These are phyloP conservation scores for Suricata suricatta DNA, from an alignment of 2,113 vertebrate species.

Conservation along the genomic window DNA sequence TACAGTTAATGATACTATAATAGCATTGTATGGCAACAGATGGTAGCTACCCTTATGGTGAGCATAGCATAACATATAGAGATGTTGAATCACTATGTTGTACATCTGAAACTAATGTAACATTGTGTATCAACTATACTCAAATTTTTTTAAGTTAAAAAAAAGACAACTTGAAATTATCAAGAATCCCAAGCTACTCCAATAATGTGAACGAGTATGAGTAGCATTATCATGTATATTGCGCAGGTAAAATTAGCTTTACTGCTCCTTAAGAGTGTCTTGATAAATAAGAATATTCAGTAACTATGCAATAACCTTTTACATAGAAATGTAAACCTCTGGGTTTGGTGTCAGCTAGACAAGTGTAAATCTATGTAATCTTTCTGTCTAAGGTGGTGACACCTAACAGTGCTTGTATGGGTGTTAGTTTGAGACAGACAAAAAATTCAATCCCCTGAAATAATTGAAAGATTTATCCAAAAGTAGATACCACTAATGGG, in stretches of 20 bases:
- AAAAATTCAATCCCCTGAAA: background rate
- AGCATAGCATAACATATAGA: no score
- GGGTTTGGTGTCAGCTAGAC: background rate
- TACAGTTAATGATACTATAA: background rate
- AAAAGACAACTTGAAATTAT: background rate
- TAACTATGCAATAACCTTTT: background rate
- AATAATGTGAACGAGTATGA: background rate
- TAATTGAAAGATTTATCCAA: background rate
- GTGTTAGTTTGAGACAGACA: background rate
- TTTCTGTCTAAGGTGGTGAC: background rate
- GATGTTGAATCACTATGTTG: no score
- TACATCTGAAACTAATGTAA: no score
- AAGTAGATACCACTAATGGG: background rate
- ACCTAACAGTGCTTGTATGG: background rate
- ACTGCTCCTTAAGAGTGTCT: background rate
- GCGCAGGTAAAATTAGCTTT: background rate
- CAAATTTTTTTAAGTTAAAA: no score
- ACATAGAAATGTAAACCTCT: background rate
- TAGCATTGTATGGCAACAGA: no score
- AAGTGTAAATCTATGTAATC: background rate
- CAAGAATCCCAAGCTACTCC: background rate
- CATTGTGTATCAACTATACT: no score
- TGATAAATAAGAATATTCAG: background rate
- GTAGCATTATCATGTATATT: background rate
- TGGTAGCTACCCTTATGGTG: no score